phyloP scores from a whole-genome alignment of 2,113 vertebrate genomes.

The Ancistrus triradiatus region DNA sequence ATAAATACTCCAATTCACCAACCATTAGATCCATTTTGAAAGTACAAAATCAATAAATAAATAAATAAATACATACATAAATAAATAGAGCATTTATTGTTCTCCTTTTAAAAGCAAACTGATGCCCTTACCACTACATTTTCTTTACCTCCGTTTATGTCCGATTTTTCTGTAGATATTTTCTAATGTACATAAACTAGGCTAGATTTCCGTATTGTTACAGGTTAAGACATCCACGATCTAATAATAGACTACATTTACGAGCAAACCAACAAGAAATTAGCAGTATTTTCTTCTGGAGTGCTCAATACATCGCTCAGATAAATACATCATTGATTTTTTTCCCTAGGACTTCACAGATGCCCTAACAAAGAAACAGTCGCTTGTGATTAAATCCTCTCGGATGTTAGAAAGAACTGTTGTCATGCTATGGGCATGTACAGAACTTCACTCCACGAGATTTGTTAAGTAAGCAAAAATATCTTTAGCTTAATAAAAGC shows the following conservation, averaged over 20 bases:
- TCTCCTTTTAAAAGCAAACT: constrained; percentile 42
- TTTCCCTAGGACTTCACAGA: too few species aligned
- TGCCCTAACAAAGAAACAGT: too few species aligned
- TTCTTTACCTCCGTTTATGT: too few species aligned
- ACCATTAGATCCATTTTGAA: constrained; percentile 47
- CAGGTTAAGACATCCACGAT: not conserved
- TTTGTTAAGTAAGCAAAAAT: too few species aligned
- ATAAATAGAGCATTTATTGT: too few species aligned
- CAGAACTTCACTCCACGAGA: too few species aligned
- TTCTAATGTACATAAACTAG: constrained; percentile 21
- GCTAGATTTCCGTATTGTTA: constrained; percentile 13
- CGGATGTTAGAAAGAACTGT: not conserved
- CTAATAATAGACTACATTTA: not conserved
- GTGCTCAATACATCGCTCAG: too few species aligned
- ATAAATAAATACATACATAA: too few species aligned
- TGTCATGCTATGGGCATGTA: not conserved
- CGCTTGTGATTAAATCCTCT: too few species aligned
- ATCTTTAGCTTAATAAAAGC: not conserved
- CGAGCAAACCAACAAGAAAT: constrained; percentile 18
- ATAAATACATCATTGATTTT: too few species aligned
- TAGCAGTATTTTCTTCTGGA: too few species aligned
- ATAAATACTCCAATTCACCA: constrained; percentile 55
- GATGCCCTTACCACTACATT: constrained; percentile 17
- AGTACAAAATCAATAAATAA: constrained; percentile 55
- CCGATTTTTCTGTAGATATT: not conserved